Evolutionary conservation across 2,888 invertebrate genomes (phyloP), one percentile per base, ranked within the genome.

Genomic region (Drosophila mimetica): DNA sequence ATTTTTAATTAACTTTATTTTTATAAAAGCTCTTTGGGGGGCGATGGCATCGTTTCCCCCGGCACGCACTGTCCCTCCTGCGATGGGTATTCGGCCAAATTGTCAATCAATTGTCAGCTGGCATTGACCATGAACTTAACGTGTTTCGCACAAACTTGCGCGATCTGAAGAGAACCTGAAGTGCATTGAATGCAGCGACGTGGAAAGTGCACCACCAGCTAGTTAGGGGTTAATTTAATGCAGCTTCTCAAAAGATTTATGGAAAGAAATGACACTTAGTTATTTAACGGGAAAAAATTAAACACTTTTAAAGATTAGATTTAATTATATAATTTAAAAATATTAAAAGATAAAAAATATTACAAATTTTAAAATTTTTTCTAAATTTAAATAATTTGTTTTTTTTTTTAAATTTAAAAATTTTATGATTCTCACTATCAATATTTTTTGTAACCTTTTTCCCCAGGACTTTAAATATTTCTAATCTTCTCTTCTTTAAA

Each of bases 1-100:
- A 57, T 84, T 84, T 85, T 87, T 85, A 84, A 84, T 84, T 82
- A 84, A 84, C 86, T 84, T 82, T 76, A 85, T 72, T 86, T 74
- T 67, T 67, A 76, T 63, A 60, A 75, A 71, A 72, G 64, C 77
- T 76, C 65, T 61, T 51, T 59, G 60, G 30, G 46, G 73, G 67
- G 58, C 42, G 37, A 42, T 52, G 57, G 39, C 48, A 16, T 20
- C 20, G 13, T 51, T 25, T 30, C 32, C 16, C 22, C 22, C 28
- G 22, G 18, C 46, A 44, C 41, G 42, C 42, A 48, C 16, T 18
- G 8, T 1, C 9, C 8, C n/a, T 14, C 16, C 25, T 18, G 13
- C n/a, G 34, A 22, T 42, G 61, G 20, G 53, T 57, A 67, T 65
- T 78, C 34, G 75, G 82, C 86, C 82, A 84, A 84, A 50, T 81